Conservation (phyloP, 2,113 vertebrate genomes). For the Amphiprion ocellaris region DNA sequence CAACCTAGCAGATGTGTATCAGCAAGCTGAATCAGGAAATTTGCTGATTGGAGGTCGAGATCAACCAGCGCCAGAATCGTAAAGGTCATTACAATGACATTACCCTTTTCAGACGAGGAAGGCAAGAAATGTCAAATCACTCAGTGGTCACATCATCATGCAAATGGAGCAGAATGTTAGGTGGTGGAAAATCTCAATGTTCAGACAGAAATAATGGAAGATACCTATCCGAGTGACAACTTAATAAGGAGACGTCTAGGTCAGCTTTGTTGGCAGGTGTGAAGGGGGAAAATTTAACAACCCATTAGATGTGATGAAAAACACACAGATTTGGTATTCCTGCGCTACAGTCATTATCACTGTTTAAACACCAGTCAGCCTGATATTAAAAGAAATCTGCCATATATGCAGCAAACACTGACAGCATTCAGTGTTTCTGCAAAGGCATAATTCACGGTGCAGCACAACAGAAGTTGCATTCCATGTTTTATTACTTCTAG, state of each 20-base stretch:
- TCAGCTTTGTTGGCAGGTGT: conserved; percentile 29
- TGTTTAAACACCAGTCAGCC: conserved; percentile 17
- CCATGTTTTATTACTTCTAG: neutral
- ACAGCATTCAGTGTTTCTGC: conserved; percentile 14
- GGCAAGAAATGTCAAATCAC: conserved; percentile 71
- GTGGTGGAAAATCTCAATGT: conserved; percentile 23
- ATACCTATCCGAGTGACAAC: conserved; percentile 52
- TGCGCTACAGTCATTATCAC: neutral
- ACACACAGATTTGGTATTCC: conserved; percentile 5
- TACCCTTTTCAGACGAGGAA: conserved; percentile 72
- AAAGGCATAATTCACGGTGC: conserved; percentile 11
- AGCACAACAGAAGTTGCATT: conserved; percentile 38
- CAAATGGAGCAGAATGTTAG: conserved; percentile 54
- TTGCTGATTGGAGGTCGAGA: conserved; percentile 47
- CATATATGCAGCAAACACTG: neutral
- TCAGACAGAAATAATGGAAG: conserved; percentile 46
- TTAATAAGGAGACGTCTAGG: conserved; percentile 27
- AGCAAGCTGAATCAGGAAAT: conserved; percentile 47
- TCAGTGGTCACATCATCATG: conserved; percentile 59
- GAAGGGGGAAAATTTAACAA: conserved; percentile 14
- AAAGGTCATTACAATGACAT: conserved; percentile 87
- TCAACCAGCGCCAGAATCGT: conserved; percentile 57
- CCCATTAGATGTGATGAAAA: conserved; percentile 36
- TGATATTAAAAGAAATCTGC: neutral
- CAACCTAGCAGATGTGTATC: conserved; percentile 43